These are phyloP conservation scores for Phyllotis vaccarum DNA, from an alignment of 2,797 vertebrate species.

Conservation along the genomic window DNA sequence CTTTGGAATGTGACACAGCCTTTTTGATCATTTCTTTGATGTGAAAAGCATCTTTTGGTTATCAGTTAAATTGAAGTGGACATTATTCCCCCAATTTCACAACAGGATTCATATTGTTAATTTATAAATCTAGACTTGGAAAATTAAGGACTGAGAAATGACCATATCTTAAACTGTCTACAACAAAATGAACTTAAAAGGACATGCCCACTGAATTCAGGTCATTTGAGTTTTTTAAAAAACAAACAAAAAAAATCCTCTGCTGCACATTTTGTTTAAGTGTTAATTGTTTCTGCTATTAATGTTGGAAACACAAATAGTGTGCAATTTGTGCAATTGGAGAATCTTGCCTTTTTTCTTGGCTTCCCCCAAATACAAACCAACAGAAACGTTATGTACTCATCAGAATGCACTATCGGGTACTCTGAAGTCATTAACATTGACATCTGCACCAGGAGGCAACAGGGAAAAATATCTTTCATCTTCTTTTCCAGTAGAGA, in stretches of 20 bases:
- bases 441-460: conserved; percentile 91
- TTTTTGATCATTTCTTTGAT: conserved; percentile 94
- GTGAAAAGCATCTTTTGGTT: conserved; percentile 93
- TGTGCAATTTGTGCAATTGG: conserved; percentile 94
- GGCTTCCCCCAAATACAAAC: conserved; percentile 86
- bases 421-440: conserved; percentile 92
- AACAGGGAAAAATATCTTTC: conserved; percentile 86
- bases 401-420: conserved; percentile 94
- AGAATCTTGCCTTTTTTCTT: conserved; percentile 91
- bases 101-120: conserved; percentile 94
- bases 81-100: conserved; percentile 92
- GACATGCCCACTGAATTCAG: conserved; percentile 87
- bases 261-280: conserved; percentile 95
- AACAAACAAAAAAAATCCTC: conserved; percentile 86
- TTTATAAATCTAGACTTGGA: conserved; percentile 92
- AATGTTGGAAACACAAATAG: conserved; percentile 92
- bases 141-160: conserved; percentile 88
- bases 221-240: conserved; percentile 87
- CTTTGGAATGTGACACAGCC: conserved; percentile 99
- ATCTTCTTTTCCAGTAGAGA: conserved; percentile 86
- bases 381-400: conserved; percentile 91
- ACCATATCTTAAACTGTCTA: conserved; percentile 86
- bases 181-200: conserved; percentile 87
- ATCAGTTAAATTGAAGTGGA: conserved; percentile 94
- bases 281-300: conserved; percentile 91